Conservation (phyloP, 2,113 vertebrate species). For the Erpornis zantholeuca region DNA sequence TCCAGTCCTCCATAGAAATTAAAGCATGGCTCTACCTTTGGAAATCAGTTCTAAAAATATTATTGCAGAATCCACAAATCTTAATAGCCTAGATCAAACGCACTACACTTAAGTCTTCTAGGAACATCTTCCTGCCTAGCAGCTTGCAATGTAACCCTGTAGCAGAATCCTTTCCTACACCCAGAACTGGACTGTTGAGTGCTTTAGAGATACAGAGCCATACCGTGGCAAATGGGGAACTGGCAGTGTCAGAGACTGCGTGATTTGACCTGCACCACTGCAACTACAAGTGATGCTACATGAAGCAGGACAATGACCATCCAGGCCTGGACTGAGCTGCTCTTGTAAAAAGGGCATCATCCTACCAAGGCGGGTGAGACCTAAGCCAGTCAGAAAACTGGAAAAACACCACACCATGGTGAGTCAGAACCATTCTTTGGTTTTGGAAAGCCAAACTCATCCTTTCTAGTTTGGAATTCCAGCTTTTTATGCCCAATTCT, state of each 20-base stretch:
- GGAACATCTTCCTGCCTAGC: not conserved
- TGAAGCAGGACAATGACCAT: not conserved
- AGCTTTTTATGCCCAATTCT: not conserved
- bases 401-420: not conserved
- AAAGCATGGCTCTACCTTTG: not conserved
- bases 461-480: not conserved
- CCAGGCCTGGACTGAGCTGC: not conserved
- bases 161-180: not conserved
- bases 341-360: not conserved
- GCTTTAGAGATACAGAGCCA: not conserved
- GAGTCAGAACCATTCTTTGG: not conserved
- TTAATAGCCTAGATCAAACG: not conserved
- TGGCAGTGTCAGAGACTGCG: accelerated
- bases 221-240: accelerated
- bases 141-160: not conserved
- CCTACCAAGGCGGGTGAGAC: not conserved
- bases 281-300: not conserved
- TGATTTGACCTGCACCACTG: not conserved
- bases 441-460: not conserved
- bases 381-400: not conserved
- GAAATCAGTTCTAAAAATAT: not conserved
- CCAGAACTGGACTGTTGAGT: not conserved
- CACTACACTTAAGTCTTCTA: not conserved
- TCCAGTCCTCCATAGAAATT: not conserved
- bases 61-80: not conserved